Base-by-base conservation (phyloP, 2,888 invertebrate species). In the Spodoptera picta region DNA sequence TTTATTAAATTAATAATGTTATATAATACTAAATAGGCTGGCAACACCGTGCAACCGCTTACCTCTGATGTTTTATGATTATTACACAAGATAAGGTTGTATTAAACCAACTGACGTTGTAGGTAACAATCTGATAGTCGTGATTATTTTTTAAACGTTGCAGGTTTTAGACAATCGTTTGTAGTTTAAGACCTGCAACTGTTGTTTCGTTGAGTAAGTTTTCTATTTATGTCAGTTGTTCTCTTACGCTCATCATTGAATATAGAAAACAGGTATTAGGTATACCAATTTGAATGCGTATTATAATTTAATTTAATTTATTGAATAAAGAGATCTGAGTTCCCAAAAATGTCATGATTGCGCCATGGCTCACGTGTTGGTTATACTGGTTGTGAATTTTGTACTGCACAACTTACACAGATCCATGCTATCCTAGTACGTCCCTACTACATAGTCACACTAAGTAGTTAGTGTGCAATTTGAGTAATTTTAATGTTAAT, bases 401-500 rank as follows among this genome's bases (percentile, higher is more conserved):
- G 4, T 36, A 9, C 36, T 6, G 9, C 36, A 36, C 36, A 36
- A 36, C 36, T 36, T 36, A 6, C 6, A 6, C 7, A 36, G 36
- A 36, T 0, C 9, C 9, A 36, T 14, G 10, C n/a, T 68, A 43
- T 74, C 78, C 73, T 69, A 69, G 53, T 56, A 41, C 27, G 31
- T 11, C 6, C 3, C 4, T 1, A 24, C 47, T 49, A 2, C 23
- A 73, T 77, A 73, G 83, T 75, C 78, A 78, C 80, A 61, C 45
- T 66, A 72, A 69, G 62, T 75, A 77, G 81, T 86, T 82, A 80
- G 79, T 69, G 75, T 75, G 75, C 81, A 84, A 83, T 84, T 86
- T 83, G 75, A 86, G 84, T 85, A 81, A 84, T 85, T 87, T 85
- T 82, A 83, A 87, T 84, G 86, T 82, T 83, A 83, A 87, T 86